Conservation (phyloP, 2,797 vertebrate genomes). For the Sylvia borin region DNA sequence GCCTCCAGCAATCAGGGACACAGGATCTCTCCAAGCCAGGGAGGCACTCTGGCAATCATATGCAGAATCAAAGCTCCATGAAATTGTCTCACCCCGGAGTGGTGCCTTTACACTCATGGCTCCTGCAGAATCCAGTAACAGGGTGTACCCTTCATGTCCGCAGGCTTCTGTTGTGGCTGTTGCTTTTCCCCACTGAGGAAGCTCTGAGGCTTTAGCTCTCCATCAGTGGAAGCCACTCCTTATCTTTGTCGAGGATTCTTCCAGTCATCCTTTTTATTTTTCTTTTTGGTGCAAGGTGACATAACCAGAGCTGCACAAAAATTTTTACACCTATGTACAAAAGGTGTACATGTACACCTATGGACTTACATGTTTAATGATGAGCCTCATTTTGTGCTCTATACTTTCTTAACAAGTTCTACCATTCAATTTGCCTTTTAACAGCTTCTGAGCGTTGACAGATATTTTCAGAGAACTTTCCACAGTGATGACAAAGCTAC, state of each 20-base stretch:
- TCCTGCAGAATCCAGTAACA: neutral
- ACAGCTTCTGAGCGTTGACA: neutral
- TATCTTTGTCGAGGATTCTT: neutral
- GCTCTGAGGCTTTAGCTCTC: neutral
- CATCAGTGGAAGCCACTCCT: neutral
- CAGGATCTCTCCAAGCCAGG: neutral
- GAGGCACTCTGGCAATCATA: neutral
- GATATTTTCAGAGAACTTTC: neutral
- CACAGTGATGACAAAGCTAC: neutral
- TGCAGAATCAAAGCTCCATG: neutral
- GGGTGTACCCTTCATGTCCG: fast-evolving
- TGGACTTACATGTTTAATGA: neutral
- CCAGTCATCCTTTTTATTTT: neutral
- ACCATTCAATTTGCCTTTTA: neutral
- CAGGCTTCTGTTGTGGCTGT: neutral
- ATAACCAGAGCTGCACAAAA: neutral
- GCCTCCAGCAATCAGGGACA: neutral
- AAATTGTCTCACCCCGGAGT: neutral
- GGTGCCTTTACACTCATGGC: neutral
- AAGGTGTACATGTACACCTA: fast-evolving
- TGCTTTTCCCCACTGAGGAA: neutral
- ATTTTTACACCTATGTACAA: neutral
- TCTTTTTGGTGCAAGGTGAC: neutral
- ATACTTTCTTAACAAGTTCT: neutral
- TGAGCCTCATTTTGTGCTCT: neutral